These are phyloP conservation scores for Callorhinus ursinus DNA, from an alignment of 2,113 vertebrate species.

Conservation along the genomic window DNA sequence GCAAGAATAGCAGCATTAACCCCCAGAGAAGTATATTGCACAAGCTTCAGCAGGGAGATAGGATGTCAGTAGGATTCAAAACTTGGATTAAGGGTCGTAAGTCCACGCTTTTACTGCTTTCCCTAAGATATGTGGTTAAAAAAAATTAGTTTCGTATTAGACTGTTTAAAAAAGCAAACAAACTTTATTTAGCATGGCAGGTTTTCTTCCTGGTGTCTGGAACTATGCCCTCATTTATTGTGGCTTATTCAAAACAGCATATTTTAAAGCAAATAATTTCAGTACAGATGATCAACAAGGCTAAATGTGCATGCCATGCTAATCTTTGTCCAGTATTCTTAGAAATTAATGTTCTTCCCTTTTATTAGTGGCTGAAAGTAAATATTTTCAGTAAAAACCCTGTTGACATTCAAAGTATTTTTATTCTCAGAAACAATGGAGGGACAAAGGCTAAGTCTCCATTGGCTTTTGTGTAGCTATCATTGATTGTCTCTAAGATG, in stretches of 20 bases:
- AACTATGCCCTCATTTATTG: constrained; percentile 70
- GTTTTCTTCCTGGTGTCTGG: constrained; percentile 69
- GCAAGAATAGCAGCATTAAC: not conserved
- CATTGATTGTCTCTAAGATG: not conserved
- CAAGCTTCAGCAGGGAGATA: constrained; percentile 44
- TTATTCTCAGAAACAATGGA: constrained; percentile 19
- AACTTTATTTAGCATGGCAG: constrained; percentile 42
- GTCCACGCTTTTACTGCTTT: constrained; percentile 79
- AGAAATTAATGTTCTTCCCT: constrained; percentile 3
- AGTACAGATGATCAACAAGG: not conserved
- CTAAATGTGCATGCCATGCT: not conserved
- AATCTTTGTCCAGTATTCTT: constrained; percentile 22
- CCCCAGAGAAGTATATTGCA: constrained; percentile 49
- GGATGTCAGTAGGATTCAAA: not conserved
- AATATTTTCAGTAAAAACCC: constrained; percentile 32
- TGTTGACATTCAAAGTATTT: constrained; percentile 37
- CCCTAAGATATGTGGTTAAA: constrained; percentile 64
- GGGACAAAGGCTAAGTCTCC: not conserved
- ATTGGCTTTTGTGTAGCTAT: not conserved
- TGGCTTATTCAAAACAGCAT: constrained; percentile 55
- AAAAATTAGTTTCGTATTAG: constrained; percentile 67
- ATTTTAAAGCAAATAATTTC: constrained; percentile 58
- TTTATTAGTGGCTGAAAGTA: not conserved
- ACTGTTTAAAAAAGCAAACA: constrained; percentile 67
- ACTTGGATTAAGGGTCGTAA: constrained; percentile 63